A percentile compares a stretch with the other conserved stretches of the same genome.
phyloP scores from a whole-genome alignment of 2,888 invertebrate genomes.

The Isoperla grammatica region DNA sequence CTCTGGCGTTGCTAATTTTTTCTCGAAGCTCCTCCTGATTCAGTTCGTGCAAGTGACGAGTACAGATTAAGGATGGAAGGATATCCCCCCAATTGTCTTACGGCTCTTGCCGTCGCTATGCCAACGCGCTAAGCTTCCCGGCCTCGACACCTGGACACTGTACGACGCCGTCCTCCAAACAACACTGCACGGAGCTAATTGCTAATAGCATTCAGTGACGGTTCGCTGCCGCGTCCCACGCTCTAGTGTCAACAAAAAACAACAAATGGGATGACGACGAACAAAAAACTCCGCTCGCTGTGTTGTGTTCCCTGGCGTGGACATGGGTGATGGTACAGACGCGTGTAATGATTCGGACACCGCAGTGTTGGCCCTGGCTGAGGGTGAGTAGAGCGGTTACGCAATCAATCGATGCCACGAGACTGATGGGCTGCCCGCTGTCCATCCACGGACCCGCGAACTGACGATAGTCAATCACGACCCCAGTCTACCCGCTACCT shows the following conservation, averaged over 20 bases:
- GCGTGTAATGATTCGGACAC: constrained; percentile 15
- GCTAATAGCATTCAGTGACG: constrained; percentile 20
- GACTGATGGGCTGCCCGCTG: not conserved
- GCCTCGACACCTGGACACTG: not conserved
- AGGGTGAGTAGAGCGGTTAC: not conserved
- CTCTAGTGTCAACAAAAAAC: constrained; percentile 13
- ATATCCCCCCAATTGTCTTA: constrained; percentile 14
- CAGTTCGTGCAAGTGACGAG: constrained; percentile 13
- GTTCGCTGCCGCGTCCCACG: constrained; percentile 9
- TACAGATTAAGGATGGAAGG: constrained; percentile 9
- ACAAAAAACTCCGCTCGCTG: constrained; percentile 6
- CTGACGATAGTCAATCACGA: not conserved
- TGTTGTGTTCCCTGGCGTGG: constrained; percentile 14
- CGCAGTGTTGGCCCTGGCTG: not conserved
- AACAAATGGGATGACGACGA: constrained; percentile 9
- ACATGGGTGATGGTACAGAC: not conserved
- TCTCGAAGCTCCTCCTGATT: constrained; percentile 3
- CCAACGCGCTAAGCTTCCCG: constrained; percentile 1
- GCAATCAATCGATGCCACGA: constrained; percentile 18
- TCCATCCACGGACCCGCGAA: not conserved
- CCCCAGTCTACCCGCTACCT: no score
- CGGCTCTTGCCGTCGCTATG: constrained; percentile 6
- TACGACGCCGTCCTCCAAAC: not conserved
- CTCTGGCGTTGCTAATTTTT: constrained; percentile 14
- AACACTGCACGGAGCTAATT: constrained; percentile 17